These are phyloP conservation scores for Myzus persicae DNA, from an alignment of 1,140 invertebrate species.

Conservation along the genomic window DNA sequence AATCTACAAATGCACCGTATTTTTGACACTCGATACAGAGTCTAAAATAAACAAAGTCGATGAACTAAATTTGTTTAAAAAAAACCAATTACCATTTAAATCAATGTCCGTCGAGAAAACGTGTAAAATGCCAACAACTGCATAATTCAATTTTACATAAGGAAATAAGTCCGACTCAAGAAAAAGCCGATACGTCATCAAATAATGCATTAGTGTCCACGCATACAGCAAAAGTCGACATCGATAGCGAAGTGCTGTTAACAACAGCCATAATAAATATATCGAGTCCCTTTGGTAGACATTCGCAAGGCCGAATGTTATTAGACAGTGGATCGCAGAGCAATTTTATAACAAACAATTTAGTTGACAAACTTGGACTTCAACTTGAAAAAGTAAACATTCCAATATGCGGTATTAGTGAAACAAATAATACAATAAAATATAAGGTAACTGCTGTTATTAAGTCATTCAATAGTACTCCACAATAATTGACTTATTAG, in stretches of 20 bases:
- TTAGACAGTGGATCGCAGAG: conserved; percentile 21
- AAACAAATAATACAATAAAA: not conserved
- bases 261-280: not conserved
- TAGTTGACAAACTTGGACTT: conserved; percentile 10
- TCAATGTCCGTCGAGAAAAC: not conserved
- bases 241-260: not conserved
- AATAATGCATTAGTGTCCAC: not conserved
- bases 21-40: conserved; percentile 14
- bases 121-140: not conserved
- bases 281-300: not conserved
- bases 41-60: not conserved
- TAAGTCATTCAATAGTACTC: not conserved
- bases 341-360: conserved; percentile 24
- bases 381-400: not conserved
- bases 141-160: conserved; percentile 31
- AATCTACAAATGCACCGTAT: not conserved
- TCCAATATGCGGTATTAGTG: not conserved
- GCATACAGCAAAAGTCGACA: not conserved
- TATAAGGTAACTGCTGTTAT: not conserved
- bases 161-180: not conserved
- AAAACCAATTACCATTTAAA: not conserved
- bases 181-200: not conserved
- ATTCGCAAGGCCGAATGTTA: not conserved
- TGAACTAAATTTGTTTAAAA: conserved; percentile 15
- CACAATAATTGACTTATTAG: conserved; percentile 6